These are phyloP conservation scores for Macrotis lagotis DNA, from an alignment of 2,113 vertebrate genomes.

Conservation along the genomic window DNA sequence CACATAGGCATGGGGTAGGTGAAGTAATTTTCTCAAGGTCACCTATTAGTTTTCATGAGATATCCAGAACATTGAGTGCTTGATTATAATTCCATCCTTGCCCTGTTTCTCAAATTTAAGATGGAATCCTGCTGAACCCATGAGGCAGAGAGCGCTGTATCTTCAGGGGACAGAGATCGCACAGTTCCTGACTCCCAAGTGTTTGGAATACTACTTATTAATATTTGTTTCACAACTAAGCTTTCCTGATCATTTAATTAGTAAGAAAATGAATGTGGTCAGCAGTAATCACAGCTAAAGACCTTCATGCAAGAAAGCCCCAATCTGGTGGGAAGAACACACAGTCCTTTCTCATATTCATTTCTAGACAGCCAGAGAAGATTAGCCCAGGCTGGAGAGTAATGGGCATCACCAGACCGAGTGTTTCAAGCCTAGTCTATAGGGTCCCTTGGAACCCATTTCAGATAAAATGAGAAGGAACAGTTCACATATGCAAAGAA, in stretches of 20 bases:
- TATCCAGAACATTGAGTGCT: not conserved
- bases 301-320: constrained; percentile 23
- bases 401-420: not conserved
- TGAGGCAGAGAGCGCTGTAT: not conserved
- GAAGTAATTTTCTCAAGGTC: constrained; percentile 9
- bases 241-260: constrained; percentile 27
- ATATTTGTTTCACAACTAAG: constrained; percentile 2
- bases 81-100: not conserved
- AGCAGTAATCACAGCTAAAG: not conserved
- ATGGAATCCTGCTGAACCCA: not conserved
- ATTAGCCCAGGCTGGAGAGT: not conserved
- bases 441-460: not conserved
- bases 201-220: constrained; percentile 18
- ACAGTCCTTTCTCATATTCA: not conserved
- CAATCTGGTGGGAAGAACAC: not conserved
- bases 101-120: not conserved
- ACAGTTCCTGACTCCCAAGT: not conserved
- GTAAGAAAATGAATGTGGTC: constrained; percentile 33
- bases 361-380: not conserved
- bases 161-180: not conserved
- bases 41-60: not conserved
- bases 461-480: not conserved
- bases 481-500: not conserved
- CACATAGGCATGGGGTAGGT: not conserved
- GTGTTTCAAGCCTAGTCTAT: not conserved